Base-by-base conservation (phyloP, 2,113 vertebrate genomes). In the Caranx ignobilis region DNA sequence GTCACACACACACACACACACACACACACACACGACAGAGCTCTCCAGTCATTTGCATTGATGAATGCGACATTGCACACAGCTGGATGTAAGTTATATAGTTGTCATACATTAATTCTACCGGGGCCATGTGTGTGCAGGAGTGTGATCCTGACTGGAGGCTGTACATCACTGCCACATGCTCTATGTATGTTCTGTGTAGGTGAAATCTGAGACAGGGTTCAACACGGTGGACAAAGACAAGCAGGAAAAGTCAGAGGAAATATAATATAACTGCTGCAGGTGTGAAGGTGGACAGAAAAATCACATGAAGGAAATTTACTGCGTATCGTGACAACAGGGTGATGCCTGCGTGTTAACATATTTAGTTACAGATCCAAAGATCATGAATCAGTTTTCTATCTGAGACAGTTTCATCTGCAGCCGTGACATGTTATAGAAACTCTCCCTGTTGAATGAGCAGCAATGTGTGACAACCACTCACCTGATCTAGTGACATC, bases 401-500 rank as follows among this genome's bases (percentile, higher is more conserved):
- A 41, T 45, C 43, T 12, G 12, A 13, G 43, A 12, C 43, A 45
- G 5, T 45, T 13, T 13, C 43, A 12, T 45, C 11, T 45, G 39
- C 39, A 41, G 8, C 6, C 39, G 10, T 54, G n/a, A 54, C 21
- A 21, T 54, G 21, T 54, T 1, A 21, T 11, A 21, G 2, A 21
- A n/a, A 8, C 11, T 54, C 19, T n/a, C 18, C 31, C 18, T 21
- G 15, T 10, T 21, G 18, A 35, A 48, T 35, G 45, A 52, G 32
- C 45, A 50, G 10, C 39, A 41, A 7, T 41, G 39, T 41, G 11
- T 10, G 37, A 6, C 37, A 37, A 37, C 21, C 10, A 57, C 72
- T 68, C 67, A 81, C 77, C 67, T 85, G 55, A 68, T 39, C 43
- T 66, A 26, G 32, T 54, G 77, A 52, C 54, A 8, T 57, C 35